Evolutionary conservation across 2,888 invertebrate species (phyloP), one percentile per base, ranked within the genome.

Genomic region (Tolmerus cingulatus): DNA sequence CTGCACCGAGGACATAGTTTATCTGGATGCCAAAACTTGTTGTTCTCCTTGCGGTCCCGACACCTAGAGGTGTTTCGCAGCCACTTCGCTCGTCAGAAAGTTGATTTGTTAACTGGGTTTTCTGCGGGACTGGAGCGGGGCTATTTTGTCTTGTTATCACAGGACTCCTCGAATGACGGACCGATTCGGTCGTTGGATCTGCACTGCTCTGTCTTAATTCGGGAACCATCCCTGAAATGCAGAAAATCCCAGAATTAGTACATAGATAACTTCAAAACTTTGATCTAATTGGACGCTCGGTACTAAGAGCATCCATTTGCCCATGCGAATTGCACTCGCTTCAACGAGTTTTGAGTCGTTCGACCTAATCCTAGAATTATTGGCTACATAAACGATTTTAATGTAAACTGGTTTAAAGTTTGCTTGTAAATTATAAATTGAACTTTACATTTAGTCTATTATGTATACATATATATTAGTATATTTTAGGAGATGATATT

Each of bases 71-170:
- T 66, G 23, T 57, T 66, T 84, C 55, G 37, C 82, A 84, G 82
- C 40, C 82, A 84, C 66, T 84, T 81, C 46, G 34, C 30, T 81
- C 66, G 23, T 23, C 66, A 37, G 19, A 66, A 66, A 84, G 82
- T 66, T 84, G 82, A 84, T 84, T 66, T 84, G 30, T n/a, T 30
- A 37, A 57, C 82, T 34, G 82, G 30, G 40, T 66, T 34, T 34
- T 79, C 16, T 66, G 82, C 16, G 55, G 30, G 19, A 4, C 34
- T 34, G 34, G 7, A 34, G 34, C 34, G 34, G 66, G 57, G 23
- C 2, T 84, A 84, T 84, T 84, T 66, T 66, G 66, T 84, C 82
- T 66, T 66, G 66, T 66, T 84, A 66, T 84, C 66, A 37, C 19
- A 84, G 40, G 82, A 34, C 19, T 66, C 37, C 34, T 9, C 55